phyloP scores from a whole-genome alignment of 2,888 invertebrate genomes.

The Calliphora vomitoria region DNA sequence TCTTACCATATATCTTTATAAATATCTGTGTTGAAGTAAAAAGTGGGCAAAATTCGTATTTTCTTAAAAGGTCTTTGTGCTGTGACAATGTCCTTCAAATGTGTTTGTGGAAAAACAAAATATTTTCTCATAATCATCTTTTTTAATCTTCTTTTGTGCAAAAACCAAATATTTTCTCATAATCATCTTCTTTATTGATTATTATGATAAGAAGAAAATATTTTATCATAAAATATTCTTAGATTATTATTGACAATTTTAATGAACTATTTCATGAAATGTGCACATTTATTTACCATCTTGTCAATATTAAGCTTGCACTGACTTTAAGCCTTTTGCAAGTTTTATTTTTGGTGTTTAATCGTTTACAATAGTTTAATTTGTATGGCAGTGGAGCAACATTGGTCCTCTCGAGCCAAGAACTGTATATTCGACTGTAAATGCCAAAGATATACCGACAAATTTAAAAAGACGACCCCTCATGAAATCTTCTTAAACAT shows the following conservation, averaged over 20 bases:
- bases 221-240: neutral
- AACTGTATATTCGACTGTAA: no score
- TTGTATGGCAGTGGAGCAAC: no score
- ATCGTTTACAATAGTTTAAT: neutral
- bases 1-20: neutral
- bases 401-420: no score
- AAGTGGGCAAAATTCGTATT: neutral
- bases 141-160: no score
- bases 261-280: neutral
- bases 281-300: neutral
- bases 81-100: neutral
- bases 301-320: neutral
- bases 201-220: neutral
- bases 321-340: neutral
- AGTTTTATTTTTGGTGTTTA: neutral
- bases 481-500: no score
- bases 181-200: neutral
- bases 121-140: neutral
- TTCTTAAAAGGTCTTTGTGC: neutral
- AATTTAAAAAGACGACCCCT: no score
- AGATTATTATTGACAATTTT: neutral
- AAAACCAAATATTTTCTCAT: neutral
- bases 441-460: no score
- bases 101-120: neutral
- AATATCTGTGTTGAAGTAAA: neutral